Conservation (phyloP, 2,113 vertebrate genomes). For the Dipodomys stephensi region DNA sequence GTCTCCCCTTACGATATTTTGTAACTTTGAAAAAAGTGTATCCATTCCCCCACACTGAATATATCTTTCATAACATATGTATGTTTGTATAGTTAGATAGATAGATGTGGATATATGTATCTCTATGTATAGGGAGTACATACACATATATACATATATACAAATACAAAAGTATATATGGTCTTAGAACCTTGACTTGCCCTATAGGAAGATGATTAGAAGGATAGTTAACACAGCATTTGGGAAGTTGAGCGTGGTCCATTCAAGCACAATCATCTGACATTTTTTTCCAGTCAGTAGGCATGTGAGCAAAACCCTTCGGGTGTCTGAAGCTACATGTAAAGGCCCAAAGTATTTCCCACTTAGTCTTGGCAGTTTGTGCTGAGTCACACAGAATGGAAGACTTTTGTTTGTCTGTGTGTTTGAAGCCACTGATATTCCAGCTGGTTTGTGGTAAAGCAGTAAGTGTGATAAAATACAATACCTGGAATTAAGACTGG, state of each 20-base stretch:
- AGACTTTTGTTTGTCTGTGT: not conserved
- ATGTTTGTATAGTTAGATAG: too few relatives aligned
- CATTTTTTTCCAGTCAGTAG: not conserved
- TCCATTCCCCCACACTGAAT: too few relatives aligned
- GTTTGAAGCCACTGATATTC: not conserved
- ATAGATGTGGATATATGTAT: too few relatives aligned
- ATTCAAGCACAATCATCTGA: not conserved
- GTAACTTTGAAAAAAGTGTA: too few relatives aligned
- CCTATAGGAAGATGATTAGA: too few relatives aligned
- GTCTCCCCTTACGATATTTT: not conserved
- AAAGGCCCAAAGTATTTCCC: not conserved
- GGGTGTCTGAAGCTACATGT: too few relatives aligned
- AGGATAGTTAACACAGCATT: too few relatives aligned
- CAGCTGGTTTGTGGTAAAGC: not conserved
- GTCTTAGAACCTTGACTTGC: not conserved
- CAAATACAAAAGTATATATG: too few relatives aligned
- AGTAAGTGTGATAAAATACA: not conserved
- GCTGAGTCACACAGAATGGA: not conserved
- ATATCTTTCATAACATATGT: too few relatives aligned
- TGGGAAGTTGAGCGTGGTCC: not conserved
- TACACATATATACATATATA: too few relatives aligned
- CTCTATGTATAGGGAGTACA: too few relatives aligned
- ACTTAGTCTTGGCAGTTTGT: not conserved
- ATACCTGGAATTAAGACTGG: not conserved
- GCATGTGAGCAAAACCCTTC: fast-evolving